Conservation (phyloP, 2,888 invertebrate species). For the Drosophila niveifrons region DNA sequence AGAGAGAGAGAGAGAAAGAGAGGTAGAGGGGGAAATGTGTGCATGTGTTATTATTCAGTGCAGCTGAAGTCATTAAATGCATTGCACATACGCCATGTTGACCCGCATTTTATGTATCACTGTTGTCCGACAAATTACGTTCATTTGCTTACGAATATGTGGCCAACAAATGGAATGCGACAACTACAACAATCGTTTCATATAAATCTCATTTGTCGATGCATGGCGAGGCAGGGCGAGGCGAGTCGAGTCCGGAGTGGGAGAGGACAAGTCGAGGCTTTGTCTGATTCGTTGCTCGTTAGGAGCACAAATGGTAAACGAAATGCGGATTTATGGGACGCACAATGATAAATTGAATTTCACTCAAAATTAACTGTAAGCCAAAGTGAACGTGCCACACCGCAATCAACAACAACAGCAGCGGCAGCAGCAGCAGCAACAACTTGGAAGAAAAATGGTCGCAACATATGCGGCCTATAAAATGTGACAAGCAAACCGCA, state of each 20-base stretch:
- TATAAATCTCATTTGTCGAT: conserved; percentile 67
- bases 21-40: not conserved
- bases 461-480: conserved; percentile 79
- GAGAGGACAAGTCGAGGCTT: not conserved
- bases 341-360: conserved; percentile 80
- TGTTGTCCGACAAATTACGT: conserved; percentile 61
- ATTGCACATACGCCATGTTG: conserved; percentile 58
- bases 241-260: not conserved
- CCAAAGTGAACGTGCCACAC: conserved; percentile 68
- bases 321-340: conserved; percentile 76
- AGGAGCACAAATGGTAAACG: conserved; percentile 30
- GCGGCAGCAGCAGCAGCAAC: conserved; percentile 26
- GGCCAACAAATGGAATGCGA: conserved; percentile 58
- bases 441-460: conserved; percentile 55
- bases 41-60: conserved; percentile 34
- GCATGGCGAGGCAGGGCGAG: not conserved
- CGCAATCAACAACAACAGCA: conserved; percentile 47
- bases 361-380: conserved; percentile 79
- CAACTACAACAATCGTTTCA: conserved; percentile 44
- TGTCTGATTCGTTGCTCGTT: conserved; percentile 37
- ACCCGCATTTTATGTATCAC: conserved; percentile 29
- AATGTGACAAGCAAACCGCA: conserved; percentile 73
- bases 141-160: conserved; percentile 56
- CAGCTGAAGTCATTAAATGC: conserved; percentile 64
- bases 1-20: no score